A percentile compares a stretch with the other conserved stretches of the same genome.
phyloP scores from a whole-genome alignment of 2,797 vertebrate species.

The Schizothorax lantsangensis region DNA sequence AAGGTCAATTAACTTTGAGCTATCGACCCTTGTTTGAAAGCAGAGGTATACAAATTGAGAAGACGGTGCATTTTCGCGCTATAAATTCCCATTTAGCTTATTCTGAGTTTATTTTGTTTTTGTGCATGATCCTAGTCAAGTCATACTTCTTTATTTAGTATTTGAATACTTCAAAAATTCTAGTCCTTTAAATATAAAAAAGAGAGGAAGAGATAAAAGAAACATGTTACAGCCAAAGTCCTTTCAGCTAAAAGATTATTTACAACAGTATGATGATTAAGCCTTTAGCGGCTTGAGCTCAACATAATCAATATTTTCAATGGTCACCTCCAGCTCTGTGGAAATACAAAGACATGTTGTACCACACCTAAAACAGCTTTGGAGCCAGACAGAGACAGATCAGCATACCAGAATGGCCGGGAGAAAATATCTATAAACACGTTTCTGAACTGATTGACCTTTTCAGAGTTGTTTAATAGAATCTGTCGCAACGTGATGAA shows the following conservation, averaged over 20 bases:
- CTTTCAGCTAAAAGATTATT: slow-evolving; percentile 6
- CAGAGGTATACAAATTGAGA: slow-evolving; percentile 4
- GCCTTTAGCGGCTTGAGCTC: slow-evolving; percentile 14
- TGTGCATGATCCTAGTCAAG: neutral
- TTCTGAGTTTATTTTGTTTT: neutral
- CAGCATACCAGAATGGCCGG: slow-evolving; percentile 41
- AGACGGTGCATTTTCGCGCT: neutral
- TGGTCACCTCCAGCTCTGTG: slow-evolving; percentile 20
- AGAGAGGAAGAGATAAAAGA: neutral
- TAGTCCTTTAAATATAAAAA: neutral
- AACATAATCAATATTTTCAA: slow-evolving; percentile 48
- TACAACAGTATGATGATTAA: slow-evolving; percentile 8
- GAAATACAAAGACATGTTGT: slow-evolving; percentile 41
- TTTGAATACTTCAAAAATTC: neutral
- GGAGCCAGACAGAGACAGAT: slow-evolving; percentile 40
- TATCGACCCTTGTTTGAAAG: slow-evolving; percentile 38
- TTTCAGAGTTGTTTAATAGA: slow-evolving; percentile 62
- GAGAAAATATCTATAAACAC: slow-evolving; percentile 62
- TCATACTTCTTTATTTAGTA: neutral
- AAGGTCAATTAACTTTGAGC: slow-evolving; percentile 49
- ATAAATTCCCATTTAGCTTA: neutral
- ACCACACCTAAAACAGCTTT: slow-evolving; percentile 47
- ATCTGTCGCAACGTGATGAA: slow-evolving; percentile 62
- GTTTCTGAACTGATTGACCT: slow-evolving; percentile 65
- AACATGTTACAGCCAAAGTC: neutral